A percentile compares a stretch with the other conserved stretches of the same genome.
These are phyloP conservation scores for Tribolium freemani DNA, from an alignment of 2,888 invertebrate species.

Conservation along the genomic window DNA sequence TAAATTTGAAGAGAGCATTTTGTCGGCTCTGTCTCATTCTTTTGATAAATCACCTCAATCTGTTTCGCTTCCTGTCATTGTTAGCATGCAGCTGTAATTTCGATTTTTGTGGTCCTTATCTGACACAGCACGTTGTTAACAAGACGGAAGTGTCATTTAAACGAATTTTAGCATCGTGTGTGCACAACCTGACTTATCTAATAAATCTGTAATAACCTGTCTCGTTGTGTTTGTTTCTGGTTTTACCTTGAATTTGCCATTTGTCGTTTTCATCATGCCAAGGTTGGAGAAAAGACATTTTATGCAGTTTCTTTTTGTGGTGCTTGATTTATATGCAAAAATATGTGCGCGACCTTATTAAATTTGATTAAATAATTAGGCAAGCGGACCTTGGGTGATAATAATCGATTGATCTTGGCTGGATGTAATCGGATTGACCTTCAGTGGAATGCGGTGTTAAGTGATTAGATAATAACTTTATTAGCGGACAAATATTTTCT, in stretches of 20 bases:
- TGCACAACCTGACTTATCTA: background rate
- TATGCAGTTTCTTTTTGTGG: slow-evolving; percentile 7
- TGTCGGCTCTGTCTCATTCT: background rate
- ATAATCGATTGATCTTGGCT: slow-evolving; percentile 29
- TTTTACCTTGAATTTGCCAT: slow-evolving; percentile 24
- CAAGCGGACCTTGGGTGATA: slow-evolving; percentile 21
- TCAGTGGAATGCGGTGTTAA: slow-evolving; percentile 14
- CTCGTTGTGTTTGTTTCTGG: background rate
- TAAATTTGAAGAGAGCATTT: background rate
- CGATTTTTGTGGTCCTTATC: background rate
- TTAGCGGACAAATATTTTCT: background rate
- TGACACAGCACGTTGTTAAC: background rate
- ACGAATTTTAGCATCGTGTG: background rate
- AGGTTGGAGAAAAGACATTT: slow-evolving; percentile 9
- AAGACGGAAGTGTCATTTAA: background rate
- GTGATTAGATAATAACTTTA: slow-evolving; percentile 23
- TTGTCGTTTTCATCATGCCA: slow-evolving; percentile 19
- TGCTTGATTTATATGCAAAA: slow-evolving; percentile 14
- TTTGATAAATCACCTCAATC: slow-evolving; percentile 12
- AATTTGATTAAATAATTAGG: slow-evolving; percentile 22
- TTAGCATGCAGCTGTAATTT: slow-evolving; percentile 1
- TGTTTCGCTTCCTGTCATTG: slow-evolving; percentile 9
- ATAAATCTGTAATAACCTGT: background rate
- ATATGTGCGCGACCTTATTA: slow-evolving; percentile 22
- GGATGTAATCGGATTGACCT: slow-evolving; percentile 18